Percentiles rank a stretch among this genome's conserved stretches.
Evolutionary conservation across 1,140 invertebrate genomes (phyloP).

Genomic region (Musca domestica): DNA sequence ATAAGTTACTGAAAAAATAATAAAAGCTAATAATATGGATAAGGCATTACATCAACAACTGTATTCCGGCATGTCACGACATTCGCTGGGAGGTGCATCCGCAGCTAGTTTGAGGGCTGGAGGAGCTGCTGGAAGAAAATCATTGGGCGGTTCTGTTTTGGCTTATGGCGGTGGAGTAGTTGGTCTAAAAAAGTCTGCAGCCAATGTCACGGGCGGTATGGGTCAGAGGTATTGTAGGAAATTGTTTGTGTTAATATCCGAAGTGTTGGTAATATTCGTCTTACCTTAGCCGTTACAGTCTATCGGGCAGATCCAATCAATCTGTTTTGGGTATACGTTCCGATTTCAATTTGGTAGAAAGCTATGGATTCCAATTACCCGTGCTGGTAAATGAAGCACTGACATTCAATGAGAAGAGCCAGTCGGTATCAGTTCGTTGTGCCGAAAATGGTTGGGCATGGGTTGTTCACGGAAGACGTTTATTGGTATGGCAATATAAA

Average conservation of each 20-base stretch:
- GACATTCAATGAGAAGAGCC: conserved; percentile 67
- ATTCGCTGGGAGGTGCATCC: background rate
- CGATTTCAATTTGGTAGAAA: conserved; percentile 67
- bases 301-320: conserved; percentile 62
- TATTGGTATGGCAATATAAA: conserved; percentile 86
- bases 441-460: conserved; percentile 68
- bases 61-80: background rate
- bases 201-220: background rate
- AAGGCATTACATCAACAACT: conserved; percentile 4
- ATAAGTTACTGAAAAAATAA: no score
- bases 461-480: conserved; percentile 79
- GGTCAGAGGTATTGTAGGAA: conserved; percentile 3
- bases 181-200: background rate
- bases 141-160: background rate
- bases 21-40: background rate
- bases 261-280: background rate
- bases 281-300: conserved; percentile 14
- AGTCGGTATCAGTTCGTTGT: conserved; percentile 64
- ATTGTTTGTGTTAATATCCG: background rate
- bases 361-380: conserved; percentile 75
- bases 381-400: conserved; percentile 85
- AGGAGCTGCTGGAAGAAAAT: background rate
- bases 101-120: background rate
- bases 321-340: conserved; percentile 71
- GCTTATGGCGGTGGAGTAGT: background rate